Evolutionary conservation across 2,888 invertebrate genomes (phyloP).

Genomic region (Melitaea athalia): DNA sequence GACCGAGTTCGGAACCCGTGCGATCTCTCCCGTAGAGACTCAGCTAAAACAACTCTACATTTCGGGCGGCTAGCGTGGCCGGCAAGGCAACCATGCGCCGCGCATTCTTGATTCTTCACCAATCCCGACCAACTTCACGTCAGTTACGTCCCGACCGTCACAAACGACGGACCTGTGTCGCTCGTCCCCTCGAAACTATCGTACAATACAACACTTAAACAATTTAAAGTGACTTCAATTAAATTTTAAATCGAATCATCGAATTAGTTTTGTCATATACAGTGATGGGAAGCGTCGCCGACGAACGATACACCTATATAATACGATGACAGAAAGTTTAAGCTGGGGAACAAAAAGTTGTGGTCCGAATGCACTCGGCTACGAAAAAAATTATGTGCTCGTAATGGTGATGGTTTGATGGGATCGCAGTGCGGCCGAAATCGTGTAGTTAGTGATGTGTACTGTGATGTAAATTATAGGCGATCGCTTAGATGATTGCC

Average conservation of each 20-base stretch:
- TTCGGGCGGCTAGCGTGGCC: slow-evolving; percentile 69
- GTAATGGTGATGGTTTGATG: slow-evolving; percentile 78
- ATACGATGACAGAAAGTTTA: slow-evolving; percentile 78
- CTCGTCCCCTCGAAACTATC: slow-evolving; percentile 64
- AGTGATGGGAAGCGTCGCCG: slow-evolving; percentile 68
- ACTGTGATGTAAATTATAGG: slow-evolving; percentile 79
- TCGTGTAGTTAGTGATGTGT: slow-evolving; percentile 79
- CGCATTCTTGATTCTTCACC: slow-evolving; percentile 74
- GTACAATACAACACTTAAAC: slow-evolving; percentile 71
- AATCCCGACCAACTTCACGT: slow-evolving; percentile 75
- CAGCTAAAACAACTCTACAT: slow-evolving; percentile 56
- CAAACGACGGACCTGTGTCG: slow-evolving; percentile 62
- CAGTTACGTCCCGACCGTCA: slow-evolving; percentile 72
- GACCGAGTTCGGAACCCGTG: slow-evolving; percentile 51
- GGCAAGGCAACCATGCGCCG: slow-evolving; percentile 80
- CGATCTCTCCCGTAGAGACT: slow-evolving; percentile 13
- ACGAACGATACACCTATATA: slow-evolving; percentile 50
- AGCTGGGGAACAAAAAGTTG: slow-evolving; percentile 73
- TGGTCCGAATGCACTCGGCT: slow-evolving; percentile 71
- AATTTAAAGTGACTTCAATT: slow-evolving; percentile 67
- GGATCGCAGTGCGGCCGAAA: slow-evolving; percentile 76
- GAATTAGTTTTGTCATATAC: slow-evolving; percentile 44
- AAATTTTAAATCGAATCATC: slow-evolving; percentile 49
- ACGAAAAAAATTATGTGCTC: slow-evolving; percentile 74
- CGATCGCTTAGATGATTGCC: slow-evolving; percentile 79